phyloP scores from a whole-genome alignment of 2,888 invertebrate species.

The Lasioglossum oenotherae region DNA sequence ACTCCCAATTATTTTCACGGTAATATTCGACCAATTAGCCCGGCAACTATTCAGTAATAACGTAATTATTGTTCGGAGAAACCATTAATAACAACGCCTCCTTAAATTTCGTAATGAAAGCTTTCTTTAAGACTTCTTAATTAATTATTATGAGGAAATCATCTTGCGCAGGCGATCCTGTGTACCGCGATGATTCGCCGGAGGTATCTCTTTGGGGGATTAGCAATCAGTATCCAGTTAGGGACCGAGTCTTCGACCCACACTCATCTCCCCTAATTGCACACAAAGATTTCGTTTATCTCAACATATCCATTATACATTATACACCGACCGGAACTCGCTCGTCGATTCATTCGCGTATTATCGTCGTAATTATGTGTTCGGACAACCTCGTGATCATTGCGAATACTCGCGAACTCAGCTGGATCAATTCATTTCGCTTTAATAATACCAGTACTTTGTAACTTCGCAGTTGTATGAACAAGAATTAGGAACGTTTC shows the following conservation, averaged over 20 bases:
- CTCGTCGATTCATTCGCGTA: conserved; percentile 20
- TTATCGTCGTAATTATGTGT: conserved; percentile 48
- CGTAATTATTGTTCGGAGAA: background rate
- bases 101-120: conserved; percentile 15
- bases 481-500: background rate
- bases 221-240: conserved; percentile 68
- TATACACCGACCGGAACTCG: conserved; percentile 43
- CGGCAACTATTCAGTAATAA: background rate
- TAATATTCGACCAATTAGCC: background rate
- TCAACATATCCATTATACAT: conserved; percentile 71
- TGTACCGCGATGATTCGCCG: conserved; percentile 37
- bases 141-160: conserved; percentile 51
- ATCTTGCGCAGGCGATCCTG: conserved; percentile 12
- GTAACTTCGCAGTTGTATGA: background rate
- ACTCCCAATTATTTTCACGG: background rate
- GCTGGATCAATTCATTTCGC: background rate
- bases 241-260: conserved; percentile 30
- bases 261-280: conserved; percentile 64
- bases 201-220: conserved; percentile 56
- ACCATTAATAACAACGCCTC: conserved; percentile 34
- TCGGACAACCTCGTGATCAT: background rate
- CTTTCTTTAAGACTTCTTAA: conserved; percentile 32
- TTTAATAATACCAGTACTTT: background rate
- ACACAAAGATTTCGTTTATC: conserved; percentile 70
- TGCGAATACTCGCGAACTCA: background rate